Base-by-base conservation (phyloP, 2,888 invertebrate species). In the Acanthosoma haemorrhoidale region DNA sequence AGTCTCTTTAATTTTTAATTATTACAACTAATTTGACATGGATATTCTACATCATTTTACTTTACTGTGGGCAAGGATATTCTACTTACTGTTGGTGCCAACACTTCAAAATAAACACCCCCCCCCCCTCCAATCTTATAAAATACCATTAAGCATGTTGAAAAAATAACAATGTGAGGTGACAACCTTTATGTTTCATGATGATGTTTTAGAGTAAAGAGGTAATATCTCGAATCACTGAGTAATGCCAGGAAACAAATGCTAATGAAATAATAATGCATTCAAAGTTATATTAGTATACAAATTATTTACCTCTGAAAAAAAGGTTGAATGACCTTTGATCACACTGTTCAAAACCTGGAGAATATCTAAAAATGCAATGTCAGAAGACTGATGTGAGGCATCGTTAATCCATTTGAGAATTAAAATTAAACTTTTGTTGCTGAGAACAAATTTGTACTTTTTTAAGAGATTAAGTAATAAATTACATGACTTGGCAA, bases 291-390 rank as follows among this genome's bases (percentile, higher is more conserved):
- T 25, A 25, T n/a, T n/a, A 51, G n/a, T 6, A 5, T 21, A 11
- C 2, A 43, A 8, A 13, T 51, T 11, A n/a, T 13, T 21, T 60
- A 75, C 75, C 72, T 74, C 73, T 64, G 71, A 64, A 18, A 74
- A 66, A 32, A 70, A 68, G 9, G 43, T 18, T 34, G 72, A 73
- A 75, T 78, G 79, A 34, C 75, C 77, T 73, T 79, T 77, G 32
- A 82, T 75, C 18, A 83, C 74, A 29, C 78, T 77, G 69, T 81
- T 80, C 18, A 82, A 75, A 32, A 80, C 78, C 61, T 77, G 74
- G 21, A 82, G 75, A 36, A 81, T 75, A 75, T 80, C 80, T 38
- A 79, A 72, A 15, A 77, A 70, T 16, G 77, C 77, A 36, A 75
- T 71, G 66, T 78, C 75, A 29, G 79, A 77, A 18, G 75, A 76